Evolutionary conservation across 2,113 vertebrate species (phyloP), one percentile per base, ranked within the genome.

Genomic region (Erinaceus europaeus): DNA sequence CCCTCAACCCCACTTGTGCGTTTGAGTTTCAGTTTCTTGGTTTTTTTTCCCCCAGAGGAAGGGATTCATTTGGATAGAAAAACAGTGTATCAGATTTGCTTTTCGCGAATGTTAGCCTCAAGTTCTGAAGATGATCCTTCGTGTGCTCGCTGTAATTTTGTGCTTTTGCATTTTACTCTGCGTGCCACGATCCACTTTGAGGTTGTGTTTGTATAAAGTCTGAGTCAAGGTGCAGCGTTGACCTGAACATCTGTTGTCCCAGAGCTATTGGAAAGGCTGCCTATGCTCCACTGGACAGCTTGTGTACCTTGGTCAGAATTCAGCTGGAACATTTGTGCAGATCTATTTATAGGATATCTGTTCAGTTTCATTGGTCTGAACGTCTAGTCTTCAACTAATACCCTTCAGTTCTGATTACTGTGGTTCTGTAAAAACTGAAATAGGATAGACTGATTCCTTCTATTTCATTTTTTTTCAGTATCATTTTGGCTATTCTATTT

Each of bases 401-500:
- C 14, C 32, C 32, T 36, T 27, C 5, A 48, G 32, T 86, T n/a
- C 84, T 74, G 34, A 69, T 88, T 84, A 57, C 21, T 64, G 0
- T 77, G 55, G n/a, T 21, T 77, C 15, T 23, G 18, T 55, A 64
- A 52, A 5, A 55, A 85, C 88, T 88, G n/a, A 81, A 77, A 82
- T 46, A 3, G 7, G 53, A 1, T 40, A 44, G 69, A 62, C 59
- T 55, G 14, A 82, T 74, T 81, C 25, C 14, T 84, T 29, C 36
- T 18, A 53, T 17, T 73, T 91, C 21, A 40, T 50, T 79, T 20
- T 55, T 94, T 89, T 83, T 68, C 6, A 68, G 9, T 68, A 77
- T 52, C 68, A 13, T 87, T 80, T 87, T 55, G 76, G 50, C 38
- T 50, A 27, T 44, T 76, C 46, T 62, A 62, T 5, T 36, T 69